Base-by-base conservation (phyloP, 1,140 invertebrate species). In the Drosophila miranda region DNA sequence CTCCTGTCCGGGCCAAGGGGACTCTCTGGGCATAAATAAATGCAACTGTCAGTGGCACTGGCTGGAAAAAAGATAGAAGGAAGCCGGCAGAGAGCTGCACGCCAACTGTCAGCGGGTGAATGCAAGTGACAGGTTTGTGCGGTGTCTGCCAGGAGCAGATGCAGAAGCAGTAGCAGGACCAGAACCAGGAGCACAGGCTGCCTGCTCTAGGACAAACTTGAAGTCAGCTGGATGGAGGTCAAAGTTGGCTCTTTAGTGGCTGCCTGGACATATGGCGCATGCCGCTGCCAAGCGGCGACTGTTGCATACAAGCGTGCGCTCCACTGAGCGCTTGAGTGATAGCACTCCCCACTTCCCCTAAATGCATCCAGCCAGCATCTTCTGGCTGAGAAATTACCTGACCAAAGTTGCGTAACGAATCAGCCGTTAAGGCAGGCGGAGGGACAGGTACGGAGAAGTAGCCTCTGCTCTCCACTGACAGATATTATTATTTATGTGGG, bases 401-500 rank as follows among this genome's bases (percentile, higher is more conserved):
- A 64, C 69, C 62, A 75, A 83, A 75, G 76, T 77, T 86, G 68
- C 81, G 73, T 70, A 80, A 75, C 81, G 68, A 86, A 84, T 84
- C 81, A 74, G 67, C 57, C 73, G 69, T 76, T 80, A 76, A 74
- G 72, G 14, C 49, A 14, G 30, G 11, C 30, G 16, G 16, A 1
- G 16, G 16, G 16, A 16, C 16, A 16, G 16, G 16, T 1, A 16
- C 16, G 16, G 16, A 16, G 16, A 16, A 16, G 16, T 16, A 16
- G 55, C 61, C 74, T 28, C 42, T 6, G 30, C 61, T 52, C 23
- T 64, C 67, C 7, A 21, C 68, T 84, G 77, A 73, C 76, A 80
- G 80, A 80, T 80, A 80, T 79, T 79, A 79, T 83, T 84, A 84
- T 79, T 84, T 78, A 84, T 75, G 52, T 60, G 63, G 26, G 62